Evolutionary conservation across 2,113 vertebrate genomes (phyloP).

Genomic region (Cacatua alba): DNA sequence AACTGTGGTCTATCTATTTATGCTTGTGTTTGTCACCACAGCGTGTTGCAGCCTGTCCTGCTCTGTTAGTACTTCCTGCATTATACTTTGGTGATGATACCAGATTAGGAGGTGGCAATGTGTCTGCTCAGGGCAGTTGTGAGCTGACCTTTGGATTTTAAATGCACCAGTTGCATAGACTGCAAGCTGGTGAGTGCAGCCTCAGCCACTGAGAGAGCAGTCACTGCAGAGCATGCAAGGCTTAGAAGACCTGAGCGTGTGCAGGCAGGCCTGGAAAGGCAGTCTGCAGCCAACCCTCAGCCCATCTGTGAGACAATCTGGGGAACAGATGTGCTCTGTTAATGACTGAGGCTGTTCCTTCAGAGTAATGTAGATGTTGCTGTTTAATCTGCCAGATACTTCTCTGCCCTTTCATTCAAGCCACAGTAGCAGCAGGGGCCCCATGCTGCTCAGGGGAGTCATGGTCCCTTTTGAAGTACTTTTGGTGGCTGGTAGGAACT

Average conservation of each 20-base stretch:
- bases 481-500: not conserved
- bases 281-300: not conserved
- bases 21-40: not conserved
- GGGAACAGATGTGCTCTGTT: not conserved
- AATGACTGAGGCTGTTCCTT: not conserved
- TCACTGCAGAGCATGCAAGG: not conserved
- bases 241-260: not conserved
- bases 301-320: not conserved
- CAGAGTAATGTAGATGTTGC: not conserved
- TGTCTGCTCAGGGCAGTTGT: not conserved
- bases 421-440: not conserved
- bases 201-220: fast-evolving
- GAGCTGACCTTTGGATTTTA: not conserved
- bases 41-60: not conserved
- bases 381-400: not conserved
- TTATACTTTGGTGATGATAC: not conserved
- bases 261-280: not conserved
- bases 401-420: not conserved
- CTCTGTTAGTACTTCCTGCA: not conserved
- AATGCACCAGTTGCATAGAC: not conserved
- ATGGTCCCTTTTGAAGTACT: not conserved
- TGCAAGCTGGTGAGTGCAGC: not conserved
- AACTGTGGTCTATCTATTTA: not conserved
- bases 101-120: not conserved
- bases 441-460: not conserved